Conservation (phyloP, 2,888 invertebrate species). For the Ochropleura leucogaster region DNA sequence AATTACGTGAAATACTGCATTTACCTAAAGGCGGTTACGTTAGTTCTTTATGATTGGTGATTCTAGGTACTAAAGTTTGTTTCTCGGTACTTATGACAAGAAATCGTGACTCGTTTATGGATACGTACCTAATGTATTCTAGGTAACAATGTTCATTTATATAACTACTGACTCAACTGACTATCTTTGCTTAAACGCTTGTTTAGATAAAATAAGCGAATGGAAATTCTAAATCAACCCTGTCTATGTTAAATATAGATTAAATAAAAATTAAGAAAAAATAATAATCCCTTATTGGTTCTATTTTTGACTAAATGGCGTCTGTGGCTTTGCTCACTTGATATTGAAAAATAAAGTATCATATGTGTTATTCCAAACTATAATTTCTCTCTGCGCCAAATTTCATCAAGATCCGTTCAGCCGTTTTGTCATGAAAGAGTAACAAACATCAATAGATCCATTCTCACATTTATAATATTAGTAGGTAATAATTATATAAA, state of each 20-base stretch:
- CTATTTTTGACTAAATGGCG: no score
- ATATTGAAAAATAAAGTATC: no score
- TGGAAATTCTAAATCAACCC: background rate
- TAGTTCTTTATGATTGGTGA: background rate
- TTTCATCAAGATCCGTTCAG: no score
- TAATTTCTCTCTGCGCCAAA: no score
- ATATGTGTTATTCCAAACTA: no score
- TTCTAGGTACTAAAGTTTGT: background rate
- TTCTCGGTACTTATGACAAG: background rate
- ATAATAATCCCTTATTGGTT: background rate
- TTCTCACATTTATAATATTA: no score
- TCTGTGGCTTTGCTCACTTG: no score
- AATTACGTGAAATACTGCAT: no score
- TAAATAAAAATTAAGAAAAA: background rate
- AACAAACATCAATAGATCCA: no score
- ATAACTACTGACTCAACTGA: background rate
- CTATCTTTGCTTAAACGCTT: background rate
- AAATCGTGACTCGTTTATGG: background rate
- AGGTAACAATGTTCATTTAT: background rate
- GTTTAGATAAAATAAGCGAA: background rate
- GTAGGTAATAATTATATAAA: no score
- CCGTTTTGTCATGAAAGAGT: no score
- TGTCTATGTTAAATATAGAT: background rate
- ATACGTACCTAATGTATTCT: background rate
- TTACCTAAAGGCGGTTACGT: background rate